Evolutionary conservation across 92 coral and sea anemone genomes (phyloP), one percentile per base, ranked within the genome.

Genomic region (Phymanthus crucifer): DNA sequence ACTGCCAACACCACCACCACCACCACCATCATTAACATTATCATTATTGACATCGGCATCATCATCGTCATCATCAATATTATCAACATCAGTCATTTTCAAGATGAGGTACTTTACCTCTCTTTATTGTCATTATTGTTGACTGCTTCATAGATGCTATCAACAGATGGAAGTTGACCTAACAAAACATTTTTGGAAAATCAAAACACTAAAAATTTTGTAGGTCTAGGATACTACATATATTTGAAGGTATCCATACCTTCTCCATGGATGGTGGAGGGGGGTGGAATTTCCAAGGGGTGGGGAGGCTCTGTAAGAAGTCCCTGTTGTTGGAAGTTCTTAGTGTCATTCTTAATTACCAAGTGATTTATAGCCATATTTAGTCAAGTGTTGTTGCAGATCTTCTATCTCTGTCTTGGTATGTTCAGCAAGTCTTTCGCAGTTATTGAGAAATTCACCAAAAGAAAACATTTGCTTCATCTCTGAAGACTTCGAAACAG

Each of bases 341-440:
- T 26, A 13, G 13, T 13, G 19, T 54, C 26, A 9, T 43, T 18
- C 40, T 4, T 52, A n/a, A 27, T 35, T 46, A 82, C 86, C 85
- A 70, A 88, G 89, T 31, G 74, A 85, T 52, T 33, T 77, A 79
- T 90, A 92, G 9, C 97, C 97, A 82, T 92, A 92, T 74, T 90
- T 90, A n/a, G 50, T 81, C 57, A 92, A 72, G 69, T 85, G 97
- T 58, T 79, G 47, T 69, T 90, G 91, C 21, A 92, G 81, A 6
- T 83, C 89, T 24, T 87, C 68, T n/a, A 85, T 80, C 27, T 87
- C 84, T 46, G 81, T 77, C 46, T 87, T 92, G 0, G 89, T 90
- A 71, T 80, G 85, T 37, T 66, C 84, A 18, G 81, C 56, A 79
- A 92, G 88, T 37, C 90, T 80, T 45, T 74, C 87, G 64, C 97